Evolutionary conservation across 2,888 invertebrate genomes (phyloP), one percentile per base, ranked within the genome.

Genomic region (Scaeva pyrastri): DNA sequence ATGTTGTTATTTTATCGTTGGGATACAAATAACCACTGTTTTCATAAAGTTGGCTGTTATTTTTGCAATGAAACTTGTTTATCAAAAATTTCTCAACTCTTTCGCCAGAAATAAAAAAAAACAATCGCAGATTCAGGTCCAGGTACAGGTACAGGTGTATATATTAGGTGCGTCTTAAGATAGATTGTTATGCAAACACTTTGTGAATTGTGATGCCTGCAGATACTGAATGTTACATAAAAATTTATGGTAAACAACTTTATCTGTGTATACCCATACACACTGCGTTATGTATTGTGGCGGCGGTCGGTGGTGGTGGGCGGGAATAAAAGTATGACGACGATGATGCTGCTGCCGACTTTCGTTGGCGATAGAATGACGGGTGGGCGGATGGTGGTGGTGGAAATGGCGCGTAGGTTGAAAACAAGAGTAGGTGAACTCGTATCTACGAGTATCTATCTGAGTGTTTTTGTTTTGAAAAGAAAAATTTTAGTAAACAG

Each of bases 121-220:
- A 8, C 31, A 31, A n/a, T 31, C 5, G 31, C 31, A 31, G 31
- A 8, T 31, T n/a, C n/a, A n/a, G n/a, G n/a, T n/a, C n/a, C n/a
- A n/a, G n/a, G n/a, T n/a, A n/a, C n/a, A 31, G 31, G 31, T 31
- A 5, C 31, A 14, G 50, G 21, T 50, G 10, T 10, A 12, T 21
- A 19, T 2, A 1, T 23, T 14, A 1, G 6, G 6, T 50, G 12
- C 23, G 50, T 23, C 50, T 50, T 50, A 50, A 23, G 50, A 50
- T 23, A 50, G 14, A 50, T 50, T 50, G 50, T 50, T 50, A 50
- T 50, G 50, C 50, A 50, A 50, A 50, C 50, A 50, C 19, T 23
- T 50, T 16, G 31, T 31, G 31, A 31, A 31, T 31, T 31, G 31
- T 31, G 1, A 39, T 50, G 50, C 21, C 14, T 23, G 21, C 50